Base-by-base conservation (phyloP, 2,888 invertebrate species). In the Ophioninae sp. region DNA sequence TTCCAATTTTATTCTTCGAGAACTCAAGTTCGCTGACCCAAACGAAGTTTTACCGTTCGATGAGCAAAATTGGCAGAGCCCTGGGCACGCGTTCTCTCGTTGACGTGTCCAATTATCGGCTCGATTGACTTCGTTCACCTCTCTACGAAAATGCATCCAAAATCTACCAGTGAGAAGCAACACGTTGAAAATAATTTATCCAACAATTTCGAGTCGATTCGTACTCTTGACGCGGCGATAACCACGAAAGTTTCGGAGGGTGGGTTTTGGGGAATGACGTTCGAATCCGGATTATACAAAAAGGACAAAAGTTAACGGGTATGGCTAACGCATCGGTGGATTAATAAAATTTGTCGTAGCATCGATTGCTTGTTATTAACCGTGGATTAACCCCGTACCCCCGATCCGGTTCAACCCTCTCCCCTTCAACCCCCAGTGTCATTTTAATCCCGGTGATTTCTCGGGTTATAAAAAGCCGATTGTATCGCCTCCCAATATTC, bases 401-500 rank as follows among this genome's bases (percentile, higher is more conserved):
- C 50, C 8, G 2, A 0, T 10, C 7, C 10, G 20, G 2, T 59
- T 21, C 8, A 56, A 17, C n/a, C n/a, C 37, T 67, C 65, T 67
- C 50, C 21, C 59, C 77, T 77, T 64, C 70, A 75, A 59, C 73
- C 72, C 50, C 50, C 13, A 82, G 78, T 73, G 72, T 68, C 62
- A 39, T 64, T 65, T 78, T 57, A 76, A 82, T 69, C 77, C 74
- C 61, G 56, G 70, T 77, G 79, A 84, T 82, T 84, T 79, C 82
- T 82, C 67, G 69, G 39, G 67, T 82, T 79, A 41, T 78, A 82
- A 78, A 82, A 73, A 78, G 39, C 20, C 20, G 73, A 61, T 81
- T 50, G 76, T 61, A 61, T 67, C 57, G 50, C 50, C 44, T 30
- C 69, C 62, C 57, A 30, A 39, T 79, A 79, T 79, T 79, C 61